Percentiles rank a stretch among this genome's conserved stretches.
Conservation (phyloP, 2,797 vertebrate genomes). For the Parauchenoglanis punctatus region DNA sequence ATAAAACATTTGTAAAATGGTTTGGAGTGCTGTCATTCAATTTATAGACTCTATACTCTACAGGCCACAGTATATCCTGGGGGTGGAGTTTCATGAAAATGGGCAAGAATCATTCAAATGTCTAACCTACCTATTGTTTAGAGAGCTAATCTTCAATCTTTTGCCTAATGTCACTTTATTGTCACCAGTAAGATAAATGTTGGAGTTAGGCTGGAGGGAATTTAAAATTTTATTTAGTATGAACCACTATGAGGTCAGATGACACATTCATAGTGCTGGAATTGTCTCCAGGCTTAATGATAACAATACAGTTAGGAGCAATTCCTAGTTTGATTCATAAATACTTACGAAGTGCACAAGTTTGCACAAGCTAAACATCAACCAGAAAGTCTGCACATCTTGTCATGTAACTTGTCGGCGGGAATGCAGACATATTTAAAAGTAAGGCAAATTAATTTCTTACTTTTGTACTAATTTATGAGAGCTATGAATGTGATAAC, state of each 20-base stretch:
- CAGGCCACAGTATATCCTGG: not conserved
- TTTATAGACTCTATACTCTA: not conserved
- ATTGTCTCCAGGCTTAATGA: not conserved
- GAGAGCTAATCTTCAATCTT: not conserved
- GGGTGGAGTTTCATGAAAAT: not conserved
- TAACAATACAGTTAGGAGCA: not conserved
- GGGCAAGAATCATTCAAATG: not conserved
- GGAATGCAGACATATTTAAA: not conserved
- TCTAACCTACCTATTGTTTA: not conserved
- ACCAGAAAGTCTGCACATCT: not conserved
- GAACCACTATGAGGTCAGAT: not conserved
- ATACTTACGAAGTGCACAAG: not conserved
- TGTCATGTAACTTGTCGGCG: not conserved
- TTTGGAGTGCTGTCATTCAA: not conserved
- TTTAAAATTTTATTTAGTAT: not conserved
- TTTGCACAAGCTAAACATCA: not conserved
- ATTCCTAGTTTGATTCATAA: not conserved
- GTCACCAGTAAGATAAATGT: not conserved
- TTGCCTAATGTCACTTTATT: not conserved
- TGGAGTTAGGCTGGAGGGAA: not conserved
- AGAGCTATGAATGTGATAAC: not conserved
- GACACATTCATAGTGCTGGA: not conserved
- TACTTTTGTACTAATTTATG: not conserved
- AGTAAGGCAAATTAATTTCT: not conserved
- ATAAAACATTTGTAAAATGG: not conserved